Evolutionary conservation across 2,113 vertebrate species (phyloP), one percentile per base, ranked within the genome.

Genomic region (Colius striatus): DNA sequence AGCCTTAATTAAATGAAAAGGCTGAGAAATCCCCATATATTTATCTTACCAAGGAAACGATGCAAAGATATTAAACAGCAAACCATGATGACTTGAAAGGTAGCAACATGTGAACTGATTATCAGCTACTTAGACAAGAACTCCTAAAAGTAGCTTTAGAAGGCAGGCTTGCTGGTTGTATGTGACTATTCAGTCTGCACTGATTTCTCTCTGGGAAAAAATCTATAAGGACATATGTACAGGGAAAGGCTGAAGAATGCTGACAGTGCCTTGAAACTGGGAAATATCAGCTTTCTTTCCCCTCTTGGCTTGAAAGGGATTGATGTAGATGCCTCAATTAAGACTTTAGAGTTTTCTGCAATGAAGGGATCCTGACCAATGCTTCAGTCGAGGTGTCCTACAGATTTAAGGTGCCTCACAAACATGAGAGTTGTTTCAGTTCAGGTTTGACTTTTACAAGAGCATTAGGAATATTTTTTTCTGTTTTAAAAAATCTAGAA

Each of bases 381-480:
- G 41, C 32, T 66, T 61, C 61, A 27, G 6, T 8, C 0, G 0
- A 36, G 32, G 3, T 50, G 18, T 72, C 11, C 23, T 32, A 10
- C 23, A 41, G 30, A 68, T 58, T 67, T 60, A 6, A 78, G 15
- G 21, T 34, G 32, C 38, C 25, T 74, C 45, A 34, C 17, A 89
- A 75, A 74, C 18, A 18, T 16, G 21, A 57, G 34, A 74, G 18
- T 8, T 63, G 5, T 51, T 84, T 74, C 32, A 55, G 12, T 47
- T 73, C 55, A 30, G 19, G 36, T 83, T 43, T 54, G 3, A 77
- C 74, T 50, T 6, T 17, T 5, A 41, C 1, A 7, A 61, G 70
- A 72, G 7, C 34, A n/a, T 50, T 19, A 22, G 12, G 22, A 85
- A 25, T 27, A 32, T 41, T 41, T 41, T 86, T 68, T 83, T 58